These are phyloP conservation scores for Morelia viridis DNA, from an alignment of 2,797 vertebrate genomes.

Conservation along the genomic window DNA sequence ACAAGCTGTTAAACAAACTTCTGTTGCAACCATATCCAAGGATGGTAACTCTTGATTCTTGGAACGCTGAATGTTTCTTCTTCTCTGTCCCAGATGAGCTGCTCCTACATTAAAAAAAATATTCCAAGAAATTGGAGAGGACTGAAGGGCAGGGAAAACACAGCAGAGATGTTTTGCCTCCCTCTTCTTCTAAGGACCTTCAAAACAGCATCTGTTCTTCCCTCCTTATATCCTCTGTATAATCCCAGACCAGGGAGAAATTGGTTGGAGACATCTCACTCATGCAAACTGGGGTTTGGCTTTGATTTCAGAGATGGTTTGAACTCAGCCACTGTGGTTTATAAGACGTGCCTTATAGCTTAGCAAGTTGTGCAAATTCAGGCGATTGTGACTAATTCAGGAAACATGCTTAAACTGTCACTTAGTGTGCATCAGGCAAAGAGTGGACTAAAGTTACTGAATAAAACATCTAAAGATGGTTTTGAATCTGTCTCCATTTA, in stretches of 20 bases:
- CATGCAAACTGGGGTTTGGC: background rate
- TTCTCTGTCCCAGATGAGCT: background rate
- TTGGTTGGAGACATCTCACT: background rate
- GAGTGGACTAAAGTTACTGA: background rate
- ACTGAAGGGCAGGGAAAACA: background rate
- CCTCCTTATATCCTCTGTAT: background rate
- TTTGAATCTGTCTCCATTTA: background rate
- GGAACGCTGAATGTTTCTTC: background rate
- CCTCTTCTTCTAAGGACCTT: background rate
- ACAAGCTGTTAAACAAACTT: background rate
- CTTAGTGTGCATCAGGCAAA: background rate
- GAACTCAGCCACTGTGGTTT: background rate
- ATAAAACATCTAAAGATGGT: background rate
- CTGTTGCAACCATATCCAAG: background rate
- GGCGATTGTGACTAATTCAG: background rate
- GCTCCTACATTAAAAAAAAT: background rate
- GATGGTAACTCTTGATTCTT: background rate
- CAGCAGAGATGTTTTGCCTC: background rate
- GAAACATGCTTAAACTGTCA: background rate
- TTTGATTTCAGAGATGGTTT: background rate
- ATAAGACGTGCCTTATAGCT: background rate
- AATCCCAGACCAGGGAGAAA: background rate
- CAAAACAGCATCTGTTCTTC: no score
- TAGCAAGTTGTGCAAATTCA: background rate
- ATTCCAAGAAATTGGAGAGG: background rate